These are phyloP conservation scores for Anagrus nilaparvatae DNA, from an alignment of 1,140 invertebrate species.

Conservation along the genomic window DNA sequence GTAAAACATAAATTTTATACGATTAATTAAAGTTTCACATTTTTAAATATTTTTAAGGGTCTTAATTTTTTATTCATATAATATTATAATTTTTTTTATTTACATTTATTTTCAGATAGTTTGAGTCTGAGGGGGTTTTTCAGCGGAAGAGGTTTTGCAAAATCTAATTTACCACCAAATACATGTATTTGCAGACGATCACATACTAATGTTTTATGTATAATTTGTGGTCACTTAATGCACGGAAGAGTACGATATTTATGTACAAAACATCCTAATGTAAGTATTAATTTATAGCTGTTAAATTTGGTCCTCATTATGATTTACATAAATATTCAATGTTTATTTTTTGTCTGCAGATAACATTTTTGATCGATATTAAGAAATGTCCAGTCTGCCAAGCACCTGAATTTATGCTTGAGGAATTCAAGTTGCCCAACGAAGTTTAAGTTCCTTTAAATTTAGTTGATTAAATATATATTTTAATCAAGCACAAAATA, in stretches of 20 bases:
- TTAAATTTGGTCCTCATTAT: not conserved
- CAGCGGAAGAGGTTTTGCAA: not conserved
- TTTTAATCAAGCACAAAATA: no score
- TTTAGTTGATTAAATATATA: no score
- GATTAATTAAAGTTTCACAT: no score
- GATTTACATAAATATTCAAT: not conserved
- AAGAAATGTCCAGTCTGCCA: constrained; percentile 17
- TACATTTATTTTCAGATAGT: no score
- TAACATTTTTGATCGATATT: constrained; percentile 20
- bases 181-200: constrained; percentile 17
- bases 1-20: no score
- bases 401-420: constrained; percentile 14
- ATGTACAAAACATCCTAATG: constrained; percentile 21
- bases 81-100: no score
- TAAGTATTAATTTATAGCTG: constrained; percentile 7
- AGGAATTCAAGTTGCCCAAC: constrained; percentile 14
- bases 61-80: no score
- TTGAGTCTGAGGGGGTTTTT: not conserved
- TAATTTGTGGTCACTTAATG: constrained; percentile 17
- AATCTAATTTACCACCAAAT: not conserved
- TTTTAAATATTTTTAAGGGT: no score
- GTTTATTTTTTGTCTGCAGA: constrained; percentile 13
- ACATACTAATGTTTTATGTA: constrained; percentile 14
- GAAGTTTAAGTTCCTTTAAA: no score
- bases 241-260: constrained; percentile 17